Evolutionary conservation across 2,797 vertebrate genomes (phyloP).

Genomic region (Podarcis lilfordi): DNA sequence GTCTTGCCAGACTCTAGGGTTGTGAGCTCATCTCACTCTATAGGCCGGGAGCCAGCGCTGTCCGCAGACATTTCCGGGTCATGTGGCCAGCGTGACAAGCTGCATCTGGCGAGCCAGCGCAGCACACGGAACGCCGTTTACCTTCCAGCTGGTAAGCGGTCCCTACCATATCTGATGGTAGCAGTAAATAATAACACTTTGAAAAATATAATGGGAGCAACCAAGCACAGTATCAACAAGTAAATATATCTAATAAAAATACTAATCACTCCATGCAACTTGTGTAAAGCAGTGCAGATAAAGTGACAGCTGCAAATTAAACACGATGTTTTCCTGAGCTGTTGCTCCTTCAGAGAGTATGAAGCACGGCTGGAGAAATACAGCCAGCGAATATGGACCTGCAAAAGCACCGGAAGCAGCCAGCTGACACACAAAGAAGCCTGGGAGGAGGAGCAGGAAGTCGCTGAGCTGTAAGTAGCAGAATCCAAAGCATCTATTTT

Average conservation of each 20-base stretch:
- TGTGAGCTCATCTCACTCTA: too few relatives aligned
- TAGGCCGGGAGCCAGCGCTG: too few relatives aligned
- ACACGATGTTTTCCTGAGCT: constrained; percentile 83
- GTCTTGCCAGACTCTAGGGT: too few relatives aligned
- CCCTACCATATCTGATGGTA: not conserved
- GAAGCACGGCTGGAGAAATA: constrained; percentile 91
- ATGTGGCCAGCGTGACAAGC: too few relatives aligned
- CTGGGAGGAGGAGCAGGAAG: constrained; percentile 99
- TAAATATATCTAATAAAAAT: not conserved
- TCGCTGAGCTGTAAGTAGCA: constrained; percentile 94
- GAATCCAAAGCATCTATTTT: rapidly evolving
- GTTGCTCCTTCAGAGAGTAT: constrained; percentile 85
- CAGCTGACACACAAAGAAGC: constrained; percentile 98
- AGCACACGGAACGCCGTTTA: too few relatives aligned
- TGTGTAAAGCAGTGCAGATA: not conserved
- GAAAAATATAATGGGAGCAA: not conserved
- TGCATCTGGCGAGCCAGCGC: too few relatives aligned
- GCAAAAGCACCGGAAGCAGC: constrained; percentile 97
- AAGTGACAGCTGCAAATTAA: not conserved
- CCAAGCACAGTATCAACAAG: not conserved
- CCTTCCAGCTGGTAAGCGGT: too few relatives aligned
- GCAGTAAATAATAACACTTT: not conserved
- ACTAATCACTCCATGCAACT: not conserved
- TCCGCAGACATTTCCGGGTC: too few relatives aligned
- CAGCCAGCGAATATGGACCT: constrained; percentile 93